Base-by-base conservation (phyloP, 2,113 vertebrate genomes). In the Antennarius striatus region DNA sequence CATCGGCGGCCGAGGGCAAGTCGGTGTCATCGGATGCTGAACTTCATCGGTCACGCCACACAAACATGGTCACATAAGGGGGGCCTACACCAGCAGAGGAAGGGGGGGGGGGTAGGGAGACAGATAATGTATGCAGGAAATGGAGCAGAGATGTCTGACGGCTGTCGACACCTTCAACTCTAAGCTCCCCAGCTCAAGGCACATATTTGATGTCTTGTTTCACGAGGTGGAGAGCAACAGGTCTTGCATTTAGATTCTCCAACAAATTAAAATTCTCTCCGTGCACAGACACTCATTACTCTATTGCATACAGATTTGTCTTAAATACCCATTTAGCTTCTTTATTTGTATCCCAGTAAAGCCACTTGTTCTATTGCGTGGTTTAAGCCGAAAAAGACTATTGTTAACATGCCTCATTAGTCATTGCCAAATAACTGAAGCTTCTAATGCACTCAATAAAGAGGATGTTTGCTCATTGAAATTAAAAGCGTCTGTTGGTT, bases 281-380 rank as follows among this genome's bases (percentile, higher is more conserved):
- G 29, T 22, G 74, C 72, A 3, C 47, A 5, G 59, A 32, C 28
- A 57, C 67, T 81, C 62, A 66, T 70, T 64, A 59, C 65, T 66
- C 75, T 50, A 10, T 52, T 57, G 79, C 81, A 88, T 83, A 73
- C 79, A 79, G 67, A 86, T 86, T 45, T 74, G 65, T 78, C 45
- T 63, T 82, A 65, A 65, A 56, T 28, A 29, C 68, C 61, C 52
- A 69, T 22, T 67, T 45, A 46, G 36, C 54, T 29, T 58, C 30
- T 72, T 47, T 46, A 48, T 70, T 50, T 56, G 39, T 7, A 40
- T 40, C 15, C 52, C 48, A 12, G 10, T 15, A 52, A 71, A 56
- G 59, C 47, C 68, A 14, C 57, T 3, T 30, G 39, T 16, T 45
- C 57, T 49, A 40, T 36, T 12, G 1, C 36, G 40, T 12, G 6